Percentiles rank a stretch among this genome's conserved stretches.
Conservation (phyloP, 2,113 vertebrate genomes). For the Bothrops jararaca region DNA sequence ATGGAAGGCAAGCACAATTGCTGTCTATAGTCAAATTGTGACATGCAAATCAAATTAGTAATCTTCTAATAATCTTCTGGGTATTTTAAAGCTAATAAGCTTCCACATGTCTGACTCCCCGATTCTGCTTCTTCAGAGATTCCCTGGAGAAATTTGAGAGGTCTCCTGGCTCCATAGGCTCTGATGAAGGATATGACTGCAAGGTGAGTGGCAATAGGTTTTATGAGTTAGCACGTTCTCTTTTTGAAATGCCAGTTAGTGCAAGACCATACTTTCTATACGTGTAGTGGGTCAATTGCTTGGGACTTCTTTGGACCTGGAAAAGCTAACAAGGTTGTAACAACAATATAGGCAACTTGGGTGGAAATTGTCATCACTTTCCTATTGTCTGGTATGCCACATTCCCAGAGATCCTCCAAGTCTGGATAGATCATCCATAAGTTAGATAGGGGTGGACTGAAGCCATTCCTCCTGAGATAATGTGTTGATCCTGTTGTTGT, state of each 20-base stretch:
- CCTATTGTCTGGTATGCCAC: not conserved
- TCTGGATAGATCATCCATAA: not conserved
- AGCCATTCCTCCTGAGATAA: not conserved
- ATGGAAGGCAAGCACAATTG: not conserved
- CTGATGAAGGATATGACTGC: not conserved
- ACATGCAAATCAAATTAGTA: not conserved
- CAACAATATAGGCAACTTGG: not conserved
- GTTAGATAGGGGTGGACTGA: not conserved
- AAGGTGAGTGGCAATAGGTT: not conserved
- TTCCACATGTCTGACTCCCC: not conserved
- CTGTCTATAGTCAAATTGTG: not conserved
- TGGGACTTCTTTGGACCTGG: not conserved
- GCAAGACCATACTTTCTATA: not conserved
- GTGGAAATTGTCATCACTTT: not conserved
- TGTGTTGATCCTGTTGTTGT: not conserved
- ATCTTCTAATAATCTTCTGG: not conserved
- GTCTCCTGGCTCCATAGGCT: not conserved
- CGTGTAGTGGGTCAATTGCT: not conserved
- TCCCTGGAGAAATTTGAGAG: not conserved
- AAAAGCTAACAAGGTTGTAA: not conserved
- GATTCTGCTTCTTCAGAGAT: not conserved
- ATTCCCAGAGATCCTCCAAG: not conserved
- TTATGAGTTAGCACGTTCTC: not conserved
- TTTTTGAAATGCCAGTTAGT: not conserved
- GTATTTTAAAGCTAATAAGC: not conserved